Evolutionary conservation across 2,888 invertebrate species (phyloP).

Genomic region (Diarsia dahlii): DNA sequence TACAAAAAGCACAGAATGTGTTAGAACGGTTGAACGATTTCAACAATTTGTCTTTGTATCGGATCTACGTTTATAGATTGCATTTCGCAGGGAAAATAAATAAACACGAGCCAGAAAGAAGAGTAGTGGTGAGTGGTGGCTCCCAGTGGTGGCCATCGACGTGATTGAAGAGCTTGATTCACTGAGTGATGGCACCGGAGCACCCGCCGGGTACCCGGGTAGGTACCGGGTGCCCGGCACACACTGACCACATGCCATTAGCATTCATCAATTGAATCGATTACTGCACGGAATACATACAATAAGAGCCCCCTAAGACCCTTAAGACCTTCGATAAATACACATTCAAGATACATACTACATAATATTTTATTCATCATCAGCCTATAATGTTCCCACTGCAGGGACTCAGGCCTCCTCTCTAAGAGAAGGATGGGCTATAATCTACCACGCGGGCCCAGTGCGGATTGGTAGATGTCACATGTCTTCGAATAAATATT

Average conservation of each 20-base stretch:
- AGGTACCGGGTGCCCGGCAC: background rate
- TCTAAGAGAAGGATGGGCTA: too few relatives aligned
- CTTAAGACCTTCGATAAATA: too few relatives aligned
- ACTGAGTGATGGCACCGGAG: constrained; percentile 28
- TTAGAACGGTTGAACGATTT: constrained; percentile 16
- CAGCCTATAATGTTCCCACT: too few relatives aligned
- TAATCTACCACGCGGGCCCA: too few relatives aligned
- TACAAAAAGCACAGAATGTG: constrained; percentile 4
- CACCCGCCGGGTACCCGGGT: background rate
- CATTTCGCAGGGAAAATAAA: constrained; percentile 24
- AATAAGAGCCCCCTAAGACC: too few relatives aligned
- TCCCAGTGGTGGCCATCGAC: background rate
- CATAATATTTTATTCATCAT: too few relatives aligned
- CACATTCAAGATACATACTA: too few relatives aligned
- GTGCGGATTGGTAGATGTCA: too few relatives aligned
- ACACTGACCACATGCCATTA: background rate
- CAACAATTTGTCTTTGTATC: constrained; percentile 33
- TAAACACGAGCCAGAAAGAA: background rate
- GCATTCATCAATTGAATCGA: too few relatives aligned
- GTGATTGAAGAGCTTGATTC: constrained; percentile 21
- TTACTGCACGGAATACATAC: too few relatives aligned
- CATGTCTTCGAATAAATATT: too few relatives aligned
- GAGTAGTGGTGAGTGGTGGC: constrained; percentile 3
- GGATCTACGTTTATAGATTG: constrained; percentile 31
- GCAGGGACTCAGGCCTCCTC: too few relatives aligned